Evolutionary conservation across 2,888 invertebrate species (phyloP), one percentile per base, ranked within the genome.

Genomic region (Latheticus oryzae): DNA sequence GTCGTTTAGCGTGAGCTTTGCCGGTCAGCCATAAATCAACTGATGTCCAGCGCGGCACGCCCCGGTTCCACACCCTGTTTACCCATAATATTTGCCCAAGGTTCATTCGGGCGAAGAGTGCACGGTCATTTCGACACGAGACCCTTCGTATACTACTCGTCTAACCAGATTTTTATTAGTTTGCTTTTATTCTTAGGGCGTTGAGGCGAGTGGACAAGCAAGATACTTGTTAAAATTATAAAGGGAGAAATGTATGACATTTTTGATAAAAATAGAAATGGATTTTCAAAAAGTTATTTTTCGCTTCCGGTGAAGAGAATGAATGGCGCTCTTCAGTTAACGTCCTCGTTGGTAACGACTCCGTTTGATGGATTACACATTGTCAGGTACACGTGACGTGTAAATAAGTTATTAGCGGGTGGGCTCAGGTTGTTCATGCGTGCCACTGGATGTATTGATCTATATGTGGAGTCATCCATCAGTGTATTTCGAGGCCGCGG

Each of bases 381-480:
- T 58, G 58, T 58, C 58, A 58, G 54, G 54, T 58, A 58, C 64
- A 66, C 61, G 65, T 65, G 64, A 66, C 64, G 57, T 66, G 65
- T 69, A 67, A 67, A 71, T 71, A 72, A 73, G 70, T 74, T 73
- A 74, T 74, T 74, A 75, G 71, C 71, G 69, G 64, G 60, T 64
- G 59, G 64, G 62, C 58, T 64, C 64, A 60, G 70, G 70, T 71
- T 74, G 75, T 74, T 73, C 74, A 74, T 76, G 76, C 76, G 76
- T 75, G 75, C 67, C 72, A 64, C 66, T 67, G 69, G 69, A 72
- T 73, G 74, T 75, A 76, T 76, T 74, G 76, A 76, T 76, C 75
- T 74, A 74, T 73, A 73, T 75, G 73, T 76, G 73, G 73, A 76
- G 75, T 74, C 76, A 76, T 76, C 76, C 75, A 76, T 76, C 76